These are phyloP conservation scores for Parnassius apollo DNA, from an alignment of 2,888 invertebrate species.

Conservation along the genomic window DNA sequence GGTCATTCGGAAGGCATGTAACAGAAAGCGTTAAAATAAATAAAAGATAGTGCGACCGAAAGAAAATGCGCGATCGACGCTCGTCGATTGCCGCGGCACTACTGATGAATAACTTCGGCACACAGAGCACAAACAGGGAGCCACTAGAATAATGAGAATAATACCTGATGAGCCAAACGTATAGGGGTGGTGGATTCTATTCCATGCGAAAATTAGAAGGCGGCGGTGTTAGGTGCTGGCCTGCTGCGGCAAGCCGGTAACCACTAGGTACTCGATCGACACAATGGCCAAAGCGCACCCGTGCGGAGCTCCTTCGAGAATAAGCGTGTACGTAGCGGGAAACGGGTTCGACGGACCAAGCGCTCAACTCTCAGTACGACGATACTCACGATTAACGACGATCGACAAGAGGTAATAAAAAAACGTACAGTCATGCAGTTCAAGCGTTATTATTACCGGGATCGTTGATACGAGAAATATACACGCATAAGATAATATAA, in stretches of 20 bases:
- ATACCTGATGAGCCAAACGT: conserved; percentile 81
- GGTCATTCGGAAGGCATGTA: conserved; percentile 81
- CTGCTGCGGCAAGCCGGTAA: conserved; percentile 73
- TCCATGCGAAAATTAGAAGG: conserved; percentile 80
- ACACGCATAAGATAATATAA: conserved; percentile 78
- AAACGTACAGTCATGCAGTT: conserved; percentile 93
- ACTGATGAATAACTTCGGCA: conserved; percentile 69
- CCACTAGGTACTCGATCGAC: conserved; percentile 71
- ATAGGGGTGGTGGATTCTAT: conserved; percentile 78
- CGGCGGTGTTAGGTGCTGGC: conserved; percentile 79
- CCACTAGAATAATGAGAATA: conserved; percentile 76
- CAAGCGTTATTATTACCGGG: conserved; percentile 94
- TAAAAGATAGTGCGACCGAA: conserved; percentile 69
- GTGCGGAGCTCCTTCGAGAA: conserved; percentile 73
- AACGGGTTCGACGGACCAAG: conserved; percentile 75
- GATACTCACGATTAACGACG: conserved; percentile 74
- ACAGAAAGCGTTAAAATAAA: conserved; percentile 80
- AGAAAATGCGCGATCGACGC: conserved; percentile 62
- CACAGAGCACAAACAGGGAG: conserved; percentile 76
- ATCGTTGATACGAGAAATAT: conserved; percentile 81
- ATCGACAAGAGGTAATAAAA: conserved; percentile 79
- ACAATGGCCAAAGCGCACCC: conserved; percentile 78
- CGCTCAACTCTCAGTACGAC: conserved; percentile 77
- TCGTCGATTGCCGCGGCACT: conserved; percentile 58
- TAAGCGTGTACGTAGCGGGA: conserved; percentile 81